phyloP scores from a whole-genome alignment of 2,113 vertebrate genomes.

The Pedionomus torquatus region DNA sequence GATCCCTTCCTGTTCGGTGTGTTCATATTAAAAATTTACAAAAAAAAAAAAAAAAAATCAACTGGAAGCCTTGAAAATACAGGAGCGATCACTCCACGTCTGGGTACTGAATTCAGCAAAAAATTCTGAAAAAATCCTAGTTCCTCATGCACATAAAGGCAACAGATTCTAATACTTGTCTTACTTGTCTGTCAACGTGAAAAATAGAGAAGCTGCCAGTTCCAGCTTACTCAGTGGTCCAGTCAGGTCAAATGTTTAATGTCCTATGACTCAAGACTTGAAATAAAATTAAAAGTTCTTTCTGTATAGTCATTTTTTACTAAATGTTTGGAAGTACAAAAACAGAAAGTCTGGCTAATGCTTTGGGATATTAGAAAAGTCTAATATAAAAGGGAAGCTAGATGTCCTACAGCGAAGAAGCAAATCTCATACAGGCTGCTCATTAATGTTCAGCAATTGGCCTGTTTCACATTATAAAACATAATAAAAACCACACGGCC shows the following conservation, averaged over 20 bases:
- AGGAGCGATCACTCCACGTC: neutral
- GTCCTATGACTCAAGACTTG: neutral
- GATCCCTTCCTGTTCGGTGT: neutral
- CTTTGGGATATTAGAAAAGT: slow-evolving; percentile 25
- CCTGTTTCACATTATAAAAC: slow-evolving; percentile 28
- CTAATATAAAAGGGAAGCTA: slow-evolving; percentile 38
- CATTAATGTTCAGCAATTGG: neutral
- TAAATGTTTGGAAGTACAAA: neutral
- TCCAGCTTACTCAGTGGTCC: neutral
- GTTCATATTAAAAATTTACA: neutral
- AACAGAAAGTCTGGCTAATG: slow-evolving; percentile 10
- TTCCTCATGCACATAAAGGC: neutral
- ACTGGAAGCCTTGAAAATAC: neutral
- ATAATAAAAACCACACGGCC: slow-evolving; percentile 51
- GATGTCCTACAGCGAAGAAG: neutral
- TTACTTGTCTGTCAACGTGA: neutral
- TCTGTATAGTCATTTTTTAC: neutral
- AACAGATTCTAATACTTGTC: neutral
- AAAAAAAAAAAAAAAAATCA: neutral
- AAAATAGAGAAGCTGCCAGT: neutral
- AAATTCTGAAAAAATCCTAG: neutral
- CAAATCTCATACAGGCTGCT: neutral
- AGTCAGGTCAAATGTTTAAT: neutral
- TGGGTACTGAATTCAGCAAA: neutral
- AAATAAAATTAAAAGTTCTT: neutral